These are phyloP conservation scores for Drosophila neotestacea DNA, from an alignment of 2,888 invertebrate genomes.

Conservation along the genomic window DNA sequence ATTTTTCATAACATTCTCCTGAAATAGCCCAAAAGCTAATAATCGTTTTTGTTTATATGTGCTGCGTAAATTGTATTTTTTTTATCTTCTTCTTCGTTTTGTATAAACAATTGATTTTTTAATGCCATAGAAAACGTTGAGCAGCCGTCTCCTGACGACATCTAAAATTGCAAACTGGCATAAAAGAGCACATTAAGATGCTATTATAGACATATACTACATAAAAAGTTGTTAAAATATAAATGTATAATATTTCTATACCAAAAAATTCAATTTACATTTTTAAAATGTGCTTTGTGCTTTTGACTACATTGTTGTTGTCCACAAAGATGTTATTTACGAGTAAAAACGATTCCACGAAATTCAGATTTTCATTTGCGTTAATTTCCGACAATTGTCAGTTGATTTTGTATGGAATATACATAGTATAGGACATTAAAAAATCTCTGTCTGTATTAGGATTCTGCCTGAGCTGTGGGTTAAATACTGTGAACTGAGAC, in stretches of 20 bases:
- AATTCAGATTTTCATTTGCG: slow-evolving; percentile 9
- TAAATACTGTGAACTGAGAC: background rate
- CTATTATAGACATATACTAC: slow-evolving; percentile 40
- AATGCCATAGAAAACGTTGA: slow-evolving; percentile 64
- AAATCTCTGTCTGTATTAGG: background rate
- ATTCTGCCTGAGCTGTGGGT: background rate
- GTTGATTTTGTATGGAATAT: slow-evolving; percentile 3
- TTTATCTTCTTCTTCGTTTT: slow-evolving; percentile 4
- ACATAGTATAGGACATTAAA: background rate
- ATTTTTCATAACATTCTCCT: slow-evolving; percentile 12
- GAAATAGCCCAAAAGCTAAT: slow-evolving; percentile 52
- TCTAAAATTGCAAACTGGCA: slow-evolving; percentile 40
- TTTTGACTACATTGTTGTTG: slow-evolving; percentile 14
- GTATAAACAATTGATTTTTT: slow-evolving; percentile 66
- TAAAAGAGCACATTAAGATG: slow-evolving; percentile 50
- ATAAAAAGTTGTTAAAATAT: slow-evolving; percentile 19
- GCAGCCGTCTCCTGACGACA: slow-evolving; percentile 38
- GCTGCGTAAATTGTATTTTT: slow-evolving; percentile 15
- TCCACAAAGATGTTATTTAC: slow-evolving; percentile 14
- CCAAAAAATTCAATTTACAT: slow-evolving; percentile 6
- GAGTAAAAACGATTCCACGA: slow-evolving; percentile 4
- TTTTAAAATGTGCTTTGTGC: slow-evolving; percentile 6
- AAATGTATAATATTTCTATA: slow-evolving; percentile 5
- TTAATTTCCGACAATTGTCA: slow-evolving; percentile 11
- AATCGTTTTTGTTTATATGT: slow-evolving; percentile 63